phyloP scores from a whole-genome alignment of 2,888 invertebrate species.

The Cyrtodaria siliqua region DNA sequence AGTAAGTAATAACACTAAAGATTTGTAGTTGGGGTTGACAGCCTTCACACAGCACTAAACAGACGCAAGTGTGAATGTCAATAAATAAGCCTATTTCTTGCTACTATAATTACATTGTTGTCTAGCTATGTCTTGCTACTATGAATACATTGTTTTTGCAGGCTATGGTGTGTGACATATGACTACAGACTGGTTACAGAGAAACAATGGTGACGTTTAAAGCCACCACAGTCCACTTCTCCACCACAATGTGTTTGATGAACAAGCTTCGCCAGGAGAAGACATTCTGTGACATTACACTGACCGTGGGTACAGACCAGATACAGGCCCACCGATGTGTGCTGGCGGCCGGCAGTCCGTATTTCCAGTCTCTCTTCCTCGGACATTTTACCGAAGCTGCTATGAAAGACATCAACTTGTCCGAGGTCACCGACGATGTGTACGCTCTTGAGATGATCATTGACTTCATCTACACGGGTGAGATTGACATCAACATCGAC shows the following conservation, averaged over 20 bases:
- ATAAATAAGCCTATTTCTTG: no score
- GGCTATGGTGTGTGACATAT: no score
- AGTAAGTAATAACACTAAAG: no score
- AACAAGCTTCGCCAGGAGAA: conserved; percentile 46
- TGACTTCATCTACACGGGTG: conserved; percentile 56
- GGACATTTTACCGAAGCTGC: conserved; percentile 55
- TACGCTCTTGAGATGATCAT: conserved; percentile 43
- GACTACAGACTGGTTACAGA: no score
- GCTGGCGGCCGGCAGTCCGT: conserved; percentile 55
- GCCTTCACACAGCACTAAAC: no score
- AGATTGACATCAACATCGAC: conserved; percentile 46
- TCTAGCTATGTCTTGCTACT: no score
- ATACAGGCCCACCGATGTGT: conserved; percentile 57
- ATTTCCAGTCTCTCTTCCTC: conserved; percentile 52
- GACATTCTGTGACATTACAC: conserved; percentile 57
- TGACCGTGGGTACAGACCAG: conserved; percentile 36
- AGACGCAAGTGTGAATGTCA: no score
- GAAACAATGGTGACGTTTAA: conserved; percentile 36
- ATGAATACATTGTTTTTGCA: no score
- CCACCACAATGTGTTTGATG: conserved; percentile 28
- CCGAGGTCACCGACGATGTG: conserved; percentile 44
- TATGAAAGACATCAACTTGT: conserved; percentile 45
- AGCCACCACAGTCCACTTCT: conserved; percentile 42
- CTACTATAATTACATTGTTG: no score
- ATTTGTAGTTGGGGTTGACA: no score